phyloP scores from a whole-genome alignment of 2,113 vertebrate genomes.

The Amblyornis subalaris region DNA sequence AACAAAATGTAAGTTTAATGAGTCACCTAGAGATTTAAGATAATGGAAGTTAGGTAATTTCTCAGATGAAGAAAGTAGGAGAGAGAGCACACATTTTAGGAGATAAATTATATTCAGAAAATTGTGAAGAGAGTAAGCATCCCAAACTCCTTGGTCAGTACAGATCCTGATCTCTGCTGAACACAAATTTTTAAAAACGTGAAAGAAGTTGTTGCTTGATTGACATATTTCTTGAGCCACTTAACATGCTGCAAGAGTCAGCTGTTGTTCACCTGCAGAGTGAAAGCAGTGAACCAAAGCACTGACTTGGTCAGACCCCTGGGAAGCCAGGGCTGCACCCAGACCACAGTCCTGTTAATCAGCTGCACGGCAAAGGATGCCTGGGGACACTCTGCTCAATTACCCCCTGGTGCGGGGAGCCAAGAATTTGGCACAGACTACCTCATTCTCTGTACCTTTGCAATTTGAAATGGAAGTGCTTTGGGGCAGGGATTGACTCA shows the following conservation, averaged over 20 bases:
- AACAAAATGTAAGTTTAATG: neutral
- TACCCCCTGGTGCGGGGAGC: accelerated
- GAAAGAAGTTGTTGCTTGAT: neutral
- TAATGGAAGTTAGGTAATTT: neutral
- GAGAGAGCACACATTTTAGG: neutral
- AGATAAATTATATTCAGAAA: neutral
- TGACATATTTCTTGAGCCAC: accelerated
- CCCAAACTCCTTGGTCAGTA: neutral
- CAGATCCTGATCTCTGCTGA: neutral
- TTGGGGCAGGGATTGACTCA: neutral
- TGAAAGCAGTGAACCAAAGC: neutral
- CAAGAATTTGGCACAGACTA: neutral
- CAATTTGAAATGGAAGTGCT: neutral
- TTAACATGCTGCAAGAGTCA: neutral
- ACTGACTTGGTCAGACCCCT: neutral
- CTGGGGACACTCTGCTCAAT: neutral
- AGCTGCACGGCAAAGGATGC: neutral
- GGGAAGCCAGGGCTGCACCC: neutral
- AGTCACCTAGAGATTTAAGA: neutral
- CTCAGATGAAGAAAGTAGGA: neutral
- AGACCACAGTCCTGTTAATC: neutral
- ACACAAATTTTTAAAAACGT: neutral
- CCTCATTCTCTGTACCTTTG: neutral
- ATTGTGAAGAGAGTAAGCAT: neutral
- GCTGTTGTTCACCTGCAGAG: neutral